Conservation (phyloP, 1,140 invertebrate species). For the Venturia canescens region DNA sequence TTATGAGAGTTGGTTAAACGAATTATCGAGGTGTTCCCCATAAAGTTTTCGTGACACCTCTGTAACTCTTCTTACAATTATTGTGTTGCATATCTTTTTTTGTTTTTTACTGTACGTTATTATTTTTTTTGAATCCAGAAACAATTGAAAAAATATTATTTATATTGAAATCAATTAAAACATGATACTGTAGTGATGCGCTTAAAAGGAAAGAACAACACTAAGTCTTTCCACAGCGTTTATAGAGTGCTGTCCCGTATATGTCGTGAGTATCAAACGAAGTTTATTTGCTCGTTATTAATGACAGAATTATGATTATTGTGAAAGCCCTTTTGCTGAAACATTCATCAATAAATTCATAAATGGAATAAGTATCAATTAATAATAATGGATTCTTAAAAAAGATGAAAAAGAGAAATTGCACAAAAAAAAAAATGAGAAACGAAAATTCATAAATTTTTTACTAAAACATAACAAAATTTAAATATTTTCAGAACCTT, state of each 20-base stretch:
- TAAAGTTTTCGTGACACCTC: neutral
- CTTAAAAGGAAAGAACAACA: conserved; percentile 74
- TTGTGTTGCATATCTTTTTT: too few relatives aligned
- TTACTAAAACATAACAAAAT: too few relatives aligned
- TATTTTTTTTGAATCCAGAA: neutral
- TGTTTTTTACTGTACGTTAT: too few relatives aligned
- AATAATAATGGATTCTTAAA: neutral
- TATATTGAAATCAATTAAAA: conserved; percentile 41
- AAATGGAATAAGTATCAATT: neutral
- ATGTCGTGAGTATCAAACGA: conserved; percentile 71
- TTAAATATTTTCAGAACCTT: neutral
- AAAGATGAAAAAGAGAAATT: neutral
- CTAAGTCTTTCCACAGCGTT: conserved; percentile 73
- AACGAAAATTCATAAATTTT: too few relatives aligned
- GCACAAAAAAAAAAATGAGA: neutral
- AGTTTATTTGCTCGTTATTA: too few relatives aligned
- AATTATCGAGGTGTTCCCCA: neutral
- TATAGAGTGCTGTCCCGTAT: conserved; percentile 75
- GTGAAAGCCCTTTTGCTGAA: too few relatives aligned
- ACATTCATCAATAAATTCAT: neutral
- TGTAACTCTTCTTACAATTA: too few relatives aligned
- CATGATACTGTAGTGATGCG: conserved; percentile 73
- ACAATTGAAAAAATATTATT: neutral
- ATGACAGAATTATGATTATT: too few relatives aligned
- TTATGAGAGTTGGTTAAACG: neutral